These are phyloP conservation scores for Globia sparganii DNA, from an alignment of 2,888 invertebrate genomes.

Conservation along the genomic window DNA sequence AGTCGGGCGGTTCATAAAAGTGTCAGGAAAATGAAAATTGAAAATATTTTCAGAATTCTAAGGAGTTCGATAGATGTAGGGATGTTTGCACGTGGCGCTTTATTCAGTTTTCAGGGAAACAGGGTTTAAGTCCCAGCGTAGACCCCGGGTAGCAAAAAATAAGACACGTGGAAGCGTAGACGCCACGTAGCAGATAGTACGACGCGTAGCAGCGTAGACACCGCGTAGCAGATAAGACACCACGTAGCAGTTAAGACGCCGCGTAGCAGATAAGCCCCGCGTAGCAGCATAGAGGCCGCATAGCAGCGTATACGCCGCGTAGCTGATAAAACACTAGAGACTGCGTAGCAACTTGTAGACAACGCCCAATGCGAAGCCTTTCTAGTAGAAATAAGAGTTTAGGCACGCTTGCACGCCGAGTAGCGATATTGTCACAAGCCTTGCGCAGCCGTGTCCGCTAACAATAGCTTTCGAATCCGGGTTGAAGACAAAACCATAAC, in stretches of 20 bases:
- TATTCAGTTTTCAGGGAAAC: neutral
- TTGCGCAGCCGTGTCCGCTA: constrained; percentile 69
- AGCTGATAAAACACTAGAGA: neutral
- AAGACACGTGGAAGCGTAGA: neutral
- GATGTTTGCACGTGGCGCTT: neutral
- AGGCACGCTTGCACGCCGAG: constrained; percentile 63
- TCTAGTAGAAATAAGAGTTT: constrained; percentile 65
- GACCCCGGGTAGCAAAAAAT: neutral
- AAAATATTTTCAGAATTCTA: constrained; percentile 1
- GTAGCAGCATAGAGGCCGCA: neutral
- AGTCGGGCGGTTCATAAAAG: neutral
- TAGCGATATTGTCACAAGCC: constrained; percentile 54
- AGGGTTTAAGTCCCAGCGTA: neutral
- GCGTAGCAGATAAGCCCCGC: neutral
- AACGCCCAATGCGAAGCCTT: neutral
- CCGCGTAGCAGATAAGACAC: neutral
- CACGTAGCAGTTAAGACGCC: neutral
- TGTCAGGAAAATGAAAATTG: neutral
- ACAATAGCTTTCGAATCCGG: constrained; percentile 78
- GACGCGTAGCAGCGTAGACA: neutral
- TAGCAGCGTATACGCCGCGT: neutral
- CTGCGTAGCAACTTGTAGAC: neutral
- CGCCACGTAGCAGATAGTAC: neutral
- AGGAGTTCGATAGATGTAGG: neutral
- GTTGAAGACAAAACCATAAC: constrained; percentile 76